Evolutionary conservation across 2,797 vertebrate genomes (phyloP), one percentile per base, ranked within the genome.

Genomic region (Clarias fuscus): DNA sequence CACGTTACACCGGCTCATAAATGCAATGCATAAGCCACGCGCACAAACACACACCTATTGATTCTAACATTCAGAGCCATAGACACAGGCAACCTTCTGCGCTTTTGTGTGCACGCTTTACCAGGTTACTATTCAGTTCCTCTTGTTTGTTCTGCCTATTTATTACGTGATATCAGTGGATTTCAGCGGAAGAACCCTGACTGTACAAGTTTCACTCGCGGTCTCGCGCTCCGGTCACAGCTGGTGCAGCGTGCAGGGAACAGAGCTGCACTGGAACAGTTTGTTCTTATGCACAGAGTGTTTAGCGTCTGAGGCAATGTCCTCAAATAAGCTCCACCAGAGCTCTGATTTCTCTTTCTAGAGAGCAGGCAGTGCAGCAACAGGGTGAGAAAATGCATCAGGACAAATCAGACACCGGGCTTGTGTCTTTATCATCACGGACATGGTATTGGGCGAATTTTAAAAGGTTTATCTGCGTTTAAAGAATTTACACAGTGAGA

Each of bases 261-360:
- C 71, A 40, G 61, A 65, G 83, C 77, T 67, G 53, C 53, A 22
- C 64, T 84, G 83, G 88, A 89, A 91, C 90, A 90, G 86, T 85
- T 73, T 88, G 90, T 90, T 88, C 89, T 91, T 64, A 77, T 87
- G 87, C 75, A 76, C 73, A 30, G 58, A 87, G 88, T 82, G 81
- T 82, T 88, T 40, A 64, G 72, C 61, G 78, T 90, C 85, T 90
- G 84, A 90, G 88, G 84, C 87, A 88, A 91, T 87, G 85, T 37
- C 81, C 83, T 82, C 65, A 27, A 82, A 86, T 83, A 80, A 86
- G 48, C 7, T 18, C n/a, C 37, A 56, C 62, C 68, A 81, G 37
- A 84, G 79, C 83, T 84, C 83, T 71, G 76, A 75, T 88, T 81
- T 84, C 84, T 53, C 83, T 37, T 24, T 33, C 22, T 3, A n/a